These are phyloP conservation scores for Vanessa cardui DNA, from an alignment of 2,888 invertebrate species.

Conservation along the genomic window DNA sequence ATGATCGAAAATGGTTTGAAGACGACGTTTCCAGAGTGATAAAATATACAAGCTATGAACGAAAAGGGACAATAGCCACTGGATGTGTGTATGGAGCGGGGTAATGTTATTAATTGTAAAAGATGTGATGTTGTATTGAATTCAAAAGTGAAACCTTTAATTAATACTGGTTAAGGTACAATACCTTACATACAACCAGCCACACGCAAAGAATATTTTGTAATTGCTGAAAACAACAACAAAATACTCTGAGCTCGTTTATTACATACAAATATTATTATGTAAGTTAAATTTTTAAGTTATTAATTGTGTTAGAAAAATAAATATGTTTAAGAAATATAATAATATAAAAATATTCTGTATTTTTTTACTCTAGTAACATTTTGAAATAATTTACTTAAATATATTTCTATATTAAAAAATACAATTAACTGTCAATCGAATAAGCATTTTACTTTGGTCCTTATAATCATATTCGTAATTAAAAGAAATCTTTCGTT, in stretches of 20 bases:
- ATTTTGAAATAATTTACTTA: no score
- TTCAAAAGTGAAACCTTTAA: slow-evolving; percentile 71
- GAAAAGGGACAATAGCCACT: slow-evolving; percentile 51
- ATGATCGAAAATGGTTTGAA: slow-evolving; percentile 36
- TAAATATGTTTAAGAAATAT: background rate
- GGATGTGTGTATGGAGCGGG: slow-evolving; percentile 54
- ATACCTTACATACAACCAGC: slow-evolving; percentile 93
- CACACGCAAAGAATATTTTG: slow-evolving; percentile 93
- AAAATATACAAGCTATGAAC: slow-evolving; percentile 41
- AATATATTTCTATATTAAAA: no score
- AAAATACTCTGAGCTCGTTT: slow-evolving; percentile 78
- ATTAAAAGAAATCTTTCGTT: no score
- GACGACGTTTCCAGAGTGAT: slow-evolving; percentile 16
- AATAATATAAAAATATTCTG: no score
- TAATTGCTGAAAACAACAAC: slow-evolving; percentile 87
- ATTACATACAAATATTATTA: slow-evolving; percentile 26
- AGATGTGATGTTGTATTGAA: slow-evolving; percentile 72
- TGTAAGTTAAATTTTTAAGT: background rate
- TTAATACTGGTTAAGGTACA: slow-evolving; percentile 73
- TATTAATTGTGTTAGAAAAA: background rate
- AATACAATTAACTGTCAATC: no score
- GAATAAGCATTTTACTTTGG: no score
- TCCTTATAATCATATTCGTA: no score
- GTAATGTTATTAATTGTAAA: slow-evolving; percentile 71
- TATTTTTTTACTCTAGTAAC: no score